Base-by-base conservation (phyloP, 2,113 vertebrate genomes). In the Felis catus region DNA sequence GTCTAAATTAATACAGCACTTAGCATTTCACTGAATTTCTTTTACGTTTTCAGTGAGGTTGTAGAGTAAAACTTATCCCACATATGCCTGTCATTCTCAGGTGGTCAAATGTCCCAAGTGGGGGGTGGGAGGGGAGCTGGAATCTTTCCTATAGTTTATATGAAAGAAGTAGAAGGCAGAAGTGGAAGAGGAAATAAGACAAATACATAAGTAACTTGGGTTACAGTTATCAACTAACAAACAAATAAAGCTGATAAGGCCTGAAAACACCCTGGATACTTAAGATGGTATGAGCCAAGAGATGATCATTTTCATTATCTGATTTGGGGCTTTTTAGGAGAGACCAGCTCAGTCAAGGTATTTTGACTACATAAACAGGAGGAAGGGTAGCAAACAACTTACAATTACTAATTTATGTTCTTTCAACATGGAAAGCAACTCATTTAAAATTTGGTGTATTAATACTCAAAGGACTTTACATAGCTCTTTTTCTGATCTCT, bases 371-470 rank as follows among this genome's bases (percentile, higher is more conserved):
- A 82, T 66, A 96, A 93, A 80, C 21, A 58, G 66, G 55, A 98
- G 58, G 79, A 93, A 96, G 45, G 58, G 5, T 3, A 83, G 53
- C 39, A 89, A 95, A 93, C 48, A 95, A 91, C 10, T 76, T 87
- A 73, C 1, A 25, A 93, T 97, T 82, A 86, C 53, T 93, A 96
- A 95, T 78, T 95, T 66, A 97, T 88, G 33, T 92, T 93, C 55
- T 96, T 92, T 81, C 87, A 95, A 86, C n/a, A 91, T 16, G 27
- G 70, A 95, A 97, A 97, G 63, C 73, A 96, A 93, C 19, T 97
- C 80, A 96, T 94, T 83, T 90, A 97, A 95, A 95, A 97, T 94
- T 94, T 91, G 95, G 7, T 74, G 71, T n/a, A 71, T 83, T 88
- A 63, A 94, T 53, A 84, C 39, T 78, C 25, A 87, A 83, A 96